These are phyloP conservation scores for Geococcyx californianus DNA, from an alignment of 2,113 vertebrate genomes.

Conservation along the genomic window DNA sequence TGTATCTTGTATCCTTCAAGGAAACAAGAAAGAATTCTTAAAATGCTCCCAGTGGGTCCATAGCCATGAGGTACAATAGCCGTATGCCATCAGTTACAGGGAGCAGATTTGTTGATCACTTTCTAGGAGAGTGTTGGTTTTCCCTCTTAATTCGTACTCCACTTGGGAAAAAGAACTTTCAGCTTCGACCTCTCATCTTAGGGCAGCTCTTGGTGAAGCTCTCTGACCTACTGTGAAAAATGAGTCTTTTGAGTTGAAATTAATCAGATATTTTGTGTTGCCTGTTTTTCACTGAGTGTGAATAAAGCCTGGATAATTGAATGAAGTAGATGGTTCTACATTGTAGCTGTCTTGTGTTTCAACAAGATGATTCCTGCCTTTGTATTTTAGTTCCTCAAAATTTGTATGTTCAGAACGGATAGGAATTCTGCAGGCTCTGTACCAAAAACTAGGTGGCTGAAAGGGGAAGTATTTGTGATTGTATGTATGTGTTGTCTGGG, in stretches of 20 bases:
- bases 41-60: background rate
- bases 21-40: background rate
- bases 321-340: background rate
- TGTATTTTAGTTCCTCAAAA: background rate
- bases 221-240: background rate
- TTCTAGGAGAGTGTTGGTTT: background rate
- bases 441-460: background rate
- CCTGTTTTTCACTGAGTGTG: background rate
- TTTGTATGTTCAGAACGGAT: background rate
- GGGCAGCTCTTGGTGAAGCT: background rate
- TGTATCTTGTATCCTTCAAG: background rate
- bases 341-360: background rate
- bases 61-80: background rate
- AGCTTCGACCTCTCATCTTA: background rate
- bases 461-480: background rate
- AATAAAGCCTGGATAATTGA: background rate
- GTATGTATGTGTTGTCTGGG: background rate
- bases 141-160: background rate
- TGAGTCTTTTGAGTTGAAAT: background rate
- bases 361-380: background rate
- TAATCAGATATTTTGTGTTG: background rate
- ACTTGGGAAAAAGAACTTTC: background rate
- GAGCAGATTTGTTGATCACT: background rate
- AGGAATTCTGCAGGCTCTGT: background rate
- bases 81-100: background rate